Evolutionary conservation across 64 coral and sea anemone genomes (phyloP), one percentile per base, ranked within the genome.

Genomic region (Stichodactyla helianthus): DNA sequence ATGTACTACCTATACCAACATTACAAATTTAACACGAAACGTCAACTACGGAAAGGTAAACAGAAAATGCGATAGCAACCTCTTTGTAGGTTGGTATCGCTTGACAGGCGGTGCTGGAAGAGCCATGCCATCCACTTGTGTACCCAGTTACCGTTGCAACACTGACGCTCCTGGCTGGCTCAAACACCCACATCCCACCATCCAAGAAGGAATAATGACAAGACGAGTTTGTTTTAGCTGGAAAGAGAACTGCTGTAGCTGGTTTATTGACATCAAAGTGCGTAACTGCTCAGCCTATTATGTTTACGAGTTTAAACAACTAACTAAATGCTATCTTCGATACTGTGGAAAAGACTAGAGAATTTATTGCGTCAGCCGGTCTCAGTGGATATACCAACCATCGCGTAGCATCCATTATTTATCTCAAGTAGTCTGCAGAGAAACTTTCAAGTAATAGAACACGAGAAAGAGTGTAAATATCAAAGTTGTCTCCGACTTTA

Each of bases 1-100:
- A 71, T 71, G 68, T 71, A 10, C 68, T 71, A 71, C 78, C 15
- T 80, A 80, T 50, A 80, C 78, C 35, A 80, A 51, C 51, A 80
- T 80, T 19, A 80, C 78, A 18, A 14, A 80, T 9, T 53, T 7
- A 15, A 80, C 78, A 18, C 78, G 78, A 18, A 51, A 54, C 16
- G 52, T 80, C 4, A 80, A 51, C 15, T 80, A 53, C 51, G 50
- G 11, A 18, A 80, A 53, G 4, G 44, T 20, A 14, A 80, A 51
- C 44, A 20, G 52, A 1, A 1, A 17, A 18, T 80, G 78, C 50
- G 78, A 80, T 13, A 51, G 78, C 52, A 80, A 0, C 18, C 2
- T 20, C 15, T 51, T 54, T 20, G 1, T 9, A 54, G 52, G 52
- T 3, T 80, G 78, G 78, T 80, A 80, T 54, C 35, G 78, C 5